Evolutionary conservation across 2,888 invertebrate genomes (phyloP), one percentile per base, ranked within the genome.

Genomic region (Lithophane socia): DNA sequence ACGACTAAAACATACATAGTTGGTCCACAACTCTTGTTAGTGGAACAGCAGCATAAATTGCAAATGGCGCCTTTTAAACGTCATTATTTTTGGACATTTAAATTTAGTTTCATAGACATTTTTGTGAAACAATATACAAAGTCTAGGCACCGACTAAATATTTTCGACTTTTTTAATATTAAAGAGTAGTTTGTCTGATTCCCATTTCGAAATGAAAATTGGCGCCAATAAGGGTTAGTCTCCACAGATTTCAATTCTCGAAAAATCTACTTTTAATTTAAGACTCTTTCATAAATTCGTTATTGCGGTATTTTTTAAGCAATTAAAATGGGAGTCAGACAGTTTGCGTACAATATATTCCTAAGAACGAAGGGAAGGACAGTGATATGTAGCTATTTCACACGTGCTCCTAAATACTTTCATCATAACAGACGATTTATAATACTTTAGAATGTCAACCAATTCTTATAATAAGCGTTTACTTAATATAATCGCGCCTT

Each of bases 331-430:
- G 79, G 70, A 74, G 24, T 58, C 68, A 80, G 66, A 77, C 69
- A 56, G 7, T 24, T 68, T 47, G 68, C 64, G 56, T 75, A 83
- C 21, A 65, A 37, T 71, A 66, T 67, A 67, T 67, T 70, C 75
- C 56, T 88, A 85, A 61, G 12, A 80, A 72, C 69, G 49, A 80
- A 75, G 72, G 79, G 56, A 75, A 80, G 80, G 78, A 85, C 67
- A 80, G 82, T 89, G 88, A 89, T 88, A 88, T 89, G 89, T 88
- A 77, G 75, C 83, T 84, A 86, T 69, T 65, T 75, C 83, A 85
- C 80, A 81, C 73, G 86, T 83, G 87, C 80, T 82, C 65, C 54
- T 80, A 84, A 77, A 49, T 72, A 68, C 69, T 68, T 56, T 60
- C 83, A 80, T 77, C 83, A 80, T 77, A 78, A 84, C 73, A 77